Evolutionary conservation across 2,797 vertebrate species (phyloP), one percentile per base, ranked within the genome.

Genomic region (Peromyscus attwateri): DNA sequence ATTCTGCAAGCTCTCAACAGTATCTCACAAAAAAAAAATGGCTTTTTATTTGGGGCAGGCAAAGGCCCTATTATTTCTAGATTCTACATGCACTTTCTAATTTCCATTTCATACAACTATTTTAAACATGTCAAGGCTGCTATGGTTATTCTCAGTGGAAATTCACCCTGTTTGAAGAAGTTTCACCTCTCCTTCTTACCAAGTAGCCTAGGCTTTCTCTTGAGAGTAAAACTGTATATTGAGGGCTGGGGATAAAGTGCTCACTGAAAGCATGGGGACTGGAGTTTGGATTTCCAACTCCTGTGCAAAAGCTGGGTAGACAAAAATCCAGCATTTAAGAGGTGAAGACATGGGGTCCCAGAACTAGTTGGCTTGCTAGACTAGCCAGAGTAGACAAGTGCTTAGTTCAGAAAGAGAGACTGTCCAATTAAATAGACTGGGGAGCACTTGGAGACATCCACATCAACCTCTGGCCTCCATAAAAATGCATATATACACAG

Each of bases 101-200:
- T 95, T 97, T 98, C 66, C 87, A 94, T 95, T 95, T 95, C n/a
- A 85, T 27, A 94, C 34, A 66, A 88, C 40, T 17, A 46, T 94
- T 97, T 96, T 94, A 75, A 97, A 68, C 89, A 57, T 93, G 55
- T 95, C 92, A 93, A 95, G 96, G 40, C 79, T 94, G 66, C 43
- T 68, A 34, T 94, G 83, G 27, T 55, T 75, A 92, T 95, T 94
- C 62, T 92, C 81, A 87, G 43, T 91, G 71, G 83, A 95, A 95
- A 96, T 94, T 91, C 52, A 87, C 89, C 68, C 95, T 88, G 52
- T 95, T 88, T 95, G 81, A 95, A 77, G 46, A 85, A 93, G 2
- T 95, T 60, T 92, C 49, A 94, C 70, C 60, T 89, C 21, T 80
- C 34, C 75, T 87, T 94, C 52, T 89, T 91, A 77, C 68, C 75